Evolutionary conservation across 1,140 invertebrate genomes (phyloP).

Genomic region (Camponotus floridanus): DNA sequence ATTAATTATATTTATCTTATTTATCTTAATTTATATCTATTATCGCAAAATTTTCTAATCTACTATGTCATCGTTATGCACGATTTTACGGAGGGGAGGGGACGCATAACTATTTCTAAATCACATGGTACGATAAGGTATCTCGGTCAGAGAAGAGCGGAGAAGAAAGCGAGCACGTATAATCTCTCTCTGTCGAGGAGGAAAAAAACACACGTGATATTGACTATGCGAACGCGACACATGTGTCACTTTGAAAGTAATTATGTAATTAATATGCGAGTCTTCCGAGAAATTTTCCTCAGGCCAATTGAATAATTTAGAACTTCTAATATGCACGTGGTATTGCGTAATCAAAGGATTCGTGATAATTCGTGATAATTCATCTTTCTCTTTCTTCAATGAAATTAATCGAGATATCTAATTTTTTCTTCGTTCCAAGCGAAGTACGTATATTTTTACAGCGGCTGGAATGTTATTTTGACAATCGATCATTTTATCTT

Average conservation of each 20-base stretch:
- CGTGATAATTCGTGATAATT: background rate
- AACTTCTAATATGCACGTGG: background rate
- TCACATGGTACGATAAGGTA: background rate
- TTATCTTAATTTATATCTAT: too few species aligned
- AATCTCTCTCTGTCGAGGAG: background rate
- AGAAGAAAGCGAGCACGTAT: background rate
- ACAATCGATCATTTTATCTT: background rate
- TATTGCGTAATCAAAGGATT: slow-evolving; percentile 31
- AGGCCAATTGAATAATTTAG: background rate
- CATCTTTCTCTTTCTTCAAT: background rate
- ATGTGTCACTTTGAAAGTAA: background rate
- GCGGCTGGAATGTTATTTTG: background rate
- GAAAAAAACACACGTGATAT: background rate
- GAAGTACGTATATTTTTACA: background rate
- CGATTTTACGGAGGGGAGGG: background rate
- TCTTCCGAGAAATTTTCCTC: background rate
- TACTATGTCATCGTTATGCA: background rate
- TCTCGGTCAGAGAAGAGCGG: background rate
- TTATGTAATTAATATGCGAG: slow-evolving; percentile 24
- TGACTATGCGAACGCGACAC: background rate
- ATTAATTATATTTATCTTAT: too few species aligned
- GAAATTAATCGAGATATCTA: background rate
- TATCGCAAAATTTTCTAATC: background rate
- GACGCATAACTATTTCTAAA: background rate
- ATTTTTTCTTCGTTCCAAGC: background rate